Base-by-base conservation (phyloP, 2,113 vertebrate species). In the Clarias gariepinus region DNA sequence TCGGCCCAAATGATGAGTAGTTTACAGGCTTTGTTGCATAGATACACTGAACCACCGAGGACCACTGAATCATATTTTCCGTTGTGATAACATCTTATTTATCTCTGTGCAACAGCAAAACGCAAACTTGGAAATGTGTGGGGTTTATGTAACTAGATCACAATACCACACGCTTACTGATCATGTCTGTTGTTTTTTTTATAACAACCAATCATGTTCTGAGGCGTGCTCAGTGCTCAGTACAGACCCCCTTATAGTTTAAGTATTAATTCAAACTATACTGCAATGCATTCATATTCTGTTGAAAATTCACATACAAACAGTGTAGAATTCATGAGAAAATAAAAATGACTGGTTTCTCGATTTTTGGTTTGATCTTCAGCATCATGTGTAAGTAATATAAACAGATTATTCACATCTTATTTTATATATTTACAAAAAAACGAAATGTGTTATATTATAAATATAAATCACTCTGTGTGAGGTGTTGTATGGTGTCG, bases 381-480 rank as follows among this genome's bases (percentile, higher is more conserved):
- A 41, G 36, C 69, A 73, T 36, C 69, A 47, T 73, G 19, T 73
- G 69, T 73, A 73, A 73, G 69, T 73, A 73, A 69, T 69, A 18
- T 18, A 6, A 36, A 2, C 30, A 73, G 41, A 73, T 23, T 41
- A 23, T 73, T 41, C 18, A 3, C 18, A 23, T 73, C 19, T 71
- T 8, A 1, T 18, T 68, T 68, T 0, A 68, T 68, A 8, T 68
- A 16, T 68, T 30, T 66, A 41, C 0, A 6, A 41, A 47, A 47
- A 6, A 47, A 28, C 28, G 23, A 2, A 25, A 0, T 9, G 8
- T 25, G 47, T 47, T 47, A 7, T 47, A 47, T 47, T 47, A 47
- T 47, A 47, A 47, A 47, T 47, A 36, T 36, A 36, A 1, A 61
- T 23, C 23, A 61, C 60, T 61, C 21, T 61, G 8, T 8, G 60